These are phyloP conservation scores for Cnemophilus loriae DNA, from an alignment of 2,113 vertebrate genomes.

Conservation along the genomic window DNA sequence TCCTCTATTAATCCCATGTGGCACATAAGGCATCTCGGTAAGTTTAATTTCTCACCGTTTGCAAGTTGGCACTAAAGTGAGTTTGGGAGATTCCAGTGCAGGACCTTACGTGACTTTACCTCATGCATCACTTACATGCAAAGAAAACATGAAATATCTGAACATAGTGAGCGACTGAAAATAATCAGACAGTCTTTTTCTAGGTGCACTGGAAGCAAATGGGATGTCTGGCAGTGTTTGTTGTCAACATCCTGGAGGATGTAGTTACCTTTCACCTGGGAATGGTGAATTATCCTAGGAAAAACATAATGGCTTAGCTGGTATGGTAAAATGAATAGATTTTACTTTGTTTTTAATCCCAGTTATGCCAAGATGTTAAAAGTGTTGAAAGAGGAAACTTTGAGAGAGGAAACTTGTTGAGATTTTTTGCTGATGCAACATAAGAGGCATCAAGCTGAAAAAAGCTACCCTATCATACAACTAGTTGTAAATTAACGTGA, in stretches of 20 bases:
- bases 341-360: background rate
- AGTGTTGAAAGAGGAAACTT: background rate
- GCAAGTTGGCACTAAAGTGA: background rate
- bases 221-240: background rate
- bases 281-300: background rate
- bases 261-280: background rate
- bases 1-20: constrained; percentile 86
- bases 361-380: background rate
- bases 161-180: background rate
- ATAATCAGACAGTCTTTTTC: background rate
- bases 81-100: background rate
- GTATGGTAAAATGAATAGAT: background rate
- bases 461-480: background rate
- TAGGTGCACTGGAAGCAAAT: background rate
- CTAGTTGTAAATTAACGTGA: background rate
- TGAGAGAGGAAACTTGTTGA: background rate
- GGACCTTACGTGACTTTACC: background rate
- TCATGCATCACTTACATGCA: background rate
- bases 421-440: background rate
- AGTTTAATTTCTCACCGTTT: background rate
- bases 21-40: constrained; percentile 93
- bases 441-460: background rate
- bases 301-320: background rate
- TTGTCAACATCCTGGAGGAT: accelerated
- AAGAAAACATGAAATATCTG: background rate